Evolutionary conservation across 2,113 vertebrate species (phyloP), one percentile per base, ranked within the genome.

Genomic region (Microcebus jonahi): DNA sequence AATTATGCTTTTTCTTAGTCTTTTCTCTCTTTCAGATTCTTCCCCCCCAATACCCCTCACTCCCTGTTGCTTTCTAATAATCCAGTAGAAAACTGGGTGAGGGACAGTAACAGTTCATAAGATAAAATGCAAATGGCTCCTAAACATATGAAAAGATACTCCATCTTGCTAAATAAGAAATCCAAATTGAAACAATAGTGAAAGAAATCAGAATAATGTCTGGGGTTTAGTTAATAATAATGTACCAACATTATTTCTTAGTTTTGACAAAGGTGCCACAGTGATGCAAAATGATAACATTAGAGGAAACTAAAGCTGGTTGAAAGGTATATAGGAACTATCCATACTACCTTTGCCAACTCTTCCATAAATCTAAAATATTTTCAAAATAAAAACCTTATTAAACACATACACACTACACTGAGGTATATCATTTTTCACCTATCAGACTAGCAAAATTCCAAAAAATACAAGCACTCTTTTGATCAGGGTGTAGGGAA

Each of bases 1-100:
- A 91, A 83, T 83, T 88, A 63, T 87, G 53, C n/a, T 70, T 75
- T 81, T 95, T 48, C 39, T 93, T 71, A 87, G 13, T 73, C 9
- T 82, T 71, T 25, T 63, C 39, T 68, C 17, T 80, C 34, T n/a
- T 91, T 61, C 13, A 86, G 84, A 73, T 23, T 77, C 8, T 50
- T 70, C 12, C 10, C 25, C 25, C 59, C 21, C 21, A 50, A 50
- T 4, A 15, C 50, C 63, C 15, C 61, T 11, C 10, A 10, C 3
- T 14, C 5, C 15, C 42, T 53, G 15, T 39, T 91, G 31, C 39
- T 88, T 95, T 71, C 10, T 87, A 92, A 90, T 31, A 90, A 85
- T 23, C 39, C n/a, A 92, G 63, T 0, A 88, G 25, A 94, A 91
- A 94, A 81, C 27, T 20, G 13, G 82, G 42, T 80, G 68, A 94